Base-by-base conservation (phyloP, 2,113 vertebrate genomes). In the Caloenas nicobarica region DNA sequence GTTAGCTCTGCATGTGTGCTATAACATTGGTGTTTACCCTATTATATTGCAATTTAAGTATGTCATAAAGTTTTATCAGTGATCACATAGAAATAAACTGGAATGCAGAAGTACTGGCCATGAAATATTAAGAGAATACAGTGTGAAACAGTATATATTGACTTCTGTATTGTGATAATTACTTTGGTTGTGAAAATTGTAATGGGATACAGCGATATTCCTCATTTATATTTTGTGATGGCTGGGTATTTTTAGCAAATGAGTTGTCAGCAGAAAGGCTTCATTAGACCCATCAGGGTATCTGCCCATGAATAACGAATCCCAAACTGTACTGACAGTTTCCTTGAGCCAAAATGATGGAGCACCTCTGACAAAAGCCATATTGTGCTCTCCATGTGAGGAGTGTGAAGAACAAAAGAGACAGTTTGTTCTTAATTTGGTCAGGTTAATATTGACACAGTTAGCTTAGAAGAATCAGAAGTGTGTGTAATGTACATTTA, bases 201-300 rank as follows among this genome's bases (percentile, higher is more conserved):
- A 94, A 95, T 97, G 82, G 81, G 83, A 91, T 96, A 94, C 31
- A 95, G 71, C 82, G 54, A 77, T 94, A 97, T 93, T 96, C 77
- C 91, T 96, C 97, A 97, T 95, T 98, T 97, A 94, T 97, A 96
- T 95, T 98, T 98, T 96, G 95, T 93, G 96, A 95, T 95, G 97
- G 95, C 97, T 98, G 98, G 98, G 97, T 99, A 98, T 99, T 99
- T 99, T 98, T 99, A 99, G 99, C 98, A 98, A 98, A 98, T 97
- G 98, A 98, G 96, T 98, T 98, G 98, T 98, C 98, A 98, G 98
- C 98, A 98, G 98, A 98, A 99, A 99, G 98, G 98, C 98, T 98
- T 99, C 98, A 99, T 99, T 99, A 98, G 98, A 99, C 99, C 98
- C 99, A 99, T 99, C 98, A 98, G 98, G 99, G 97, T 98, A 98